Conservation (phyloP, 2,797 vertebrate species). For the Pipistrellus pipistrellus region DNA sequence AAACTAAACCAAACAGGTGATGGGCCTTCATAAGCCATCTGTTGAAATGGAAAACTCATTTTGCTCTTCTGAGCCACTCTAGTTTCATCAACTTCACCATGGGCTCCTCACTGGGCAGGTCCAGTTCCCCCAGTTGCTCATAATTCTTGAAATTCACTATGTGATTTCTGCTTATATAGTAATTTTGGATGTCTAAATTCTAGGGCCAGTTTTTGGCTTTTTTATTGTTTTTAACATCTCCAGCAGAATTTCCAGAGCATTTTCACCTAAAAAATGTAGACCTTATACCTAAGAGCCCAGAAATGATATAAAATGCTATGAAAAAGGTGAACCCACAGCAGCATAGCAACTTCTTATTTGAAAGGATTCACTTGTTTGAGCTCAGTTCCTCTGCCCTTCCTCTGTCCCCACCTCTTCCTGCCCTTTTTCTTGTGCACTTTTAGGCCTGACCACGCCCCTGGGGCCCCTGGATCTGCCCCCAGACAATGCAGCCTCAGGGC, state of each 20-base stretch:
- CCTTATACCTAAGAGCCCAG: background rate
- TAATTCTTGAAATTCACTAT: conserved; percentile 43
- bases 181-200: background rate
- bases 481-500: conserved; percentile 91
- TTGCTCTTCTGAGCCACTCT: conserved; percentile 55
- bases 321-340: background rate
- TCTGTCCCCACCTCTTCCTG: conserved; percentile 68
- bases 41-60: conserved; percentile 85
- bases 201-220: no score
- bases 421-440: conserved; percentile 72
- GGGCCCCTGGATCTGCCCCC: conserved; percentile 84
- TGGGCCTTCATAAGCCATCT: conserved; percentile 69
- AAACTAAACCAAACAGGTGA: conserved; percentile 81
- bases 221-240: background rate
- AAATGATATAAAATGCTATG: accelerated
- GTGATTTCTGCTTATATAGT: accelerated
- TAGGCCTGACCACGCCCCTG: conserved; percentile 78
- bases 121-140: background rate
- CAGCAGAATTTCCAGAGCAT: background rate
- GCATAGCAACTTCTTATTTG: background rate
- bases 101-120: conserved; percentile 57
- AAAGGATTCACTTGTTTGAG: background rate
- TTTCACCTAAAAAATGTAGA: background rate
- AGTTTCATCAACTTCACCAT: background rate
- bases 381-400: background rate